A percentile compares a stretch with the other conserved stretches of the same genome.
phyloP scores from a whole-genome alignment of 2,797 vertebrate genomes.

The Eupleurogrammus muticus region DNA sequence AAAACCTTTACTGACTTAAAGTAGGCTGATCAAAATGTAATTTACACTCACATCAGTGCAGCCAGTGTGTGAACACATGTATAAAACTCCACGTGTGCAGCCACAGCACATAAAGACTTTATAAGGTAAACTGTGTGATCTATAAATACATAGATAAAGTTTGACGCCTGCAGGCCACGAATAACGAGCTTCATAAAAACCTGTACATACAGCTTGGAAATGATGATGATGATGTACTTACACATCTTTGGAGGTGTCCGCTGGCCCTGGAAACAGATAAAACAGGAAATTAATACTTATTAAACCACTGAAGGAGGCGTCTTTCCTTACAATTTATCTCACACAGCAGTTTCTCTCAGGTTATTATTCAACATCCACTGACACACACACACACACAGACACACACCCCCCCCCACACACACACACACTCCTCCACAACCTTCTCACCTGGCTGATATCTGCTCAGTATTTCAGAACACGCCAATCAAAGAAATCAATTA shows the following conservation, averaged over 20 bases:
- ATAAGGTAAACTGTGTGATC: background rate
- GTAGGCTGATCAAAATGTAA: too few relatives aligned
- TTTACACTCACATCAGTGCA: background rate
- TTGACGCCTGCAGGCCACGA: background rate
- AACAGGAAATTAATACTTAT: constrained; percentile 19
- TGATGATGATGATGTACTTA: constrained; percentile 82
- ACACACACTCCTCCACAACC: background rate
- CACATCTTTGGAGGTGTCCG: constrained; percentile 91
- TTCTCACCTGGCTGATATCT: background rate
- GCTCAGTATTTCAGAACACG: background rate
- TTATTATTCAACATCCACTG: background rate
- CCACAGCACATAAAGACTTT: background rate
- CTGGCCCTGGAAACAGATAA: constrained; percentile 82
- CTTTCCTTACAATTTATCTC: background rate
- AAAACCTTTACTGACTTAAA: too few relatives aligned
- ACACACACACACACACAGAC: background rate
- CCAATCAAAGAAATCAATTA: constrained; percentile 18
- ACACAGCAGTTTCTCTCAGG: background rate
- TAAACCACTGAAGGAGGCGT: background rate
- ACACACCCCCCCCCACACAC: too few relatives aligned
- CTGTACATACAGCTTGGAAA: constrained; percentile 28
- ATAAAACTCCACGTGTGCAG: background rate
- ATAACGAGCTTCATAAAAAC: background rate
- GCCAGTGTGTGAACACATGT: background rate
- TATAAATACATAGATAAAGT: background rate